These are phyloP conservation scores for Cephus sareptanus DNA, from an alignment of 2,888 invertebrate species.

Conservation along the genomic window DNA sequence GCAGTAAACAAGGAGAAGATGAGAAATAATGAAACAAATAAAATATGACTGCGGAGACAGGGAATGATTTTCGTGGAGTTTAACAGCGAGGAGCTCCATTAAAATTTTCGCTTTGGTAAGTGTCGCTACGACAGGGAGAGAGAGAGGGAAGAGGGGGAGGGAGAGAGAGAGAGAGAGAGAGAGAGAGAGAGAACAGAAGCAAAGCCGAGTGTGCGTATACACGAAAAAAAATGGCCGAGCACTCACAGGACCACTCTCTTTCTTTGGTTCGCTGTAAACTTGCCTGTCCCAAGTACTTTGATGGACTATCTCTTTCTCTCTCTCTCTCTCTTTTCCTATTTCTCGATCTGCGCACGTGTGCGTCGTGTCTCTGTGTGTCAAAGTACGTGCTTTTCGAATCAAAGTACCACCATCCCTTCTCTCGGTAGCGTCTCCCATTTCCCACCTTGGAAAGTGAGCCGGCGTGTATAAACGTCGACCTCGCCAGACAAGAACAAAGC, in stretches of 20 bases:
- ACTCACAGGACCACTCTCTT: background rate
- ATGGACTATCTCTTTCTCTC: background rate
- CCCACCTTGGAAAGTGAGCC: background rate
- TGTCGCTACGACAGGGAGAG: too few species aligned
- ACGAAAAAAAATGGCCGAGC: background rate
- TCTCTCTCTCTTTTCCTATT: slow-evolving; percentile 7
- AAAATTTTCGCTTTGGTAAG: too few species aligned
- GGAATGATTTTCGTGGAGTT: too few species aligned
- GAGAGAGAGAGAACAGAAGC: background rate
- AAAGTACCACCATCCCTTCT: background rate
- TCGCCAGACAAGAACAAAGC: background rate
- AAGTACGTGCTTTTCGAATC: background rate
- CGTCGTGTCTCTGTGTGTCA: background rate
- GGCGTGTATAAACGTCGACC: background rate
- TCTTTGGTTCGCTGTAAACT: slow-evolving; percentile 6
- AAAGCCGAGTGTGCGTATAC: background rate
- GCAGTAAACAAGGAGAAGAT: too few species aligned
- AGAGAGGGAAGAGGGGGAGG: too few species aligned
- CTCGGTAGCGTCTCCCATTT: background rate
- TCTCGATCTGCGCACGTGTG: slow-evolving; percentile 10
- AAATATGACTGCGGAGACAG: too few species aligned
- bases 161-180: too few species aligned
- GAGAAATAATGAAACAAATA: too few species aligned
- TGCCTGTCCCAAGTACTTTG: background rate
- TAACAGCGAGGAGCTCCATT: too few species aligned